Base-by-base conservation (phyloP, 2,797 vertebrate species). In the Clarias fuscus region DNA sequence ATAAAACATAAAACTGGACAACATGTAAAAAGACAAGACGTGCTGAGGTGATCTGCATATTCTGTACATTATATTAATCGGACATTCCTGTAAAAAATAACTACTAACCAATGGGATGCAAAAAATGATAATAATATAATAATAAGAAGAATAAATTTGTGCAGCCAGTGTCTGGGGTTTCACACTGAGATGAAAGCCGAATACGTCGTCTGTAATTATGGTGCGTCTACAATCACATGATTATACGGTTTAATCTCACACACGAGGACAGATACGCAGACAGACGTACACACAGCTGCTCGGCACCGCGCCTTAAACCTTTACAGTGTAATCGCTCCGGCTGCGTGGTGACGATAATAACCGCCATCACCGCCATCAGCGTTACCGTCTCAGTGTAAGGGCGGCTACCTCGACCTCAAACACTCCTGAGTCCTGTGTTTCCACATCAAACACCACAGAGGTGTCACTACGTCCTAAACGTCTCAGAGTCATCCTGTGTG, bases 181-280 rank as follows among this genome's bases (percentile, higher is more conserved):
- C 64, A 86, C 73, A 65, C 43, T 11, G 30, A 87, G 65, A 87
- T 86, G 48, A 89, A 87, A 89, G 80, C 71, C 33, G 62, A 75
- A 30, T 4, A 11, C 5, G 1, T 58, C 70, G 27, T 24, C 71
- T 86, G 40, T 86, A 85, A 88, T 87, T 86, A 87, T 70, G n/a
- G 70, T 4, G 37, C 84, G 83, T 84, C 56, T 59, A 59, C 30
- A 76, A 89, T 87, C 86, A 82, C 90, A 89, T 78, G 86, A 91
- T 90, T 70, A 64, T 83, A 90, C 84, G 90, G 53, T 62, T 67
- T 30, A 58, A 30, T 62, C 68, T 18, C 80, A 83, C 30, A 73
- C 68, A 65, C n/a, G 14, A 13, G 33, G 20, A 76, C 56, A 70
- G 48, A 78, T 18, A 77, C 2, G 17, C 64, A 37, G 27, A 81